Evolutionary conservation across 2,113 vertebrate genomes (phyloP), one percentile per base, ranked within the genome.

Genomic region (Trochalopteron elliotii): DNA sequence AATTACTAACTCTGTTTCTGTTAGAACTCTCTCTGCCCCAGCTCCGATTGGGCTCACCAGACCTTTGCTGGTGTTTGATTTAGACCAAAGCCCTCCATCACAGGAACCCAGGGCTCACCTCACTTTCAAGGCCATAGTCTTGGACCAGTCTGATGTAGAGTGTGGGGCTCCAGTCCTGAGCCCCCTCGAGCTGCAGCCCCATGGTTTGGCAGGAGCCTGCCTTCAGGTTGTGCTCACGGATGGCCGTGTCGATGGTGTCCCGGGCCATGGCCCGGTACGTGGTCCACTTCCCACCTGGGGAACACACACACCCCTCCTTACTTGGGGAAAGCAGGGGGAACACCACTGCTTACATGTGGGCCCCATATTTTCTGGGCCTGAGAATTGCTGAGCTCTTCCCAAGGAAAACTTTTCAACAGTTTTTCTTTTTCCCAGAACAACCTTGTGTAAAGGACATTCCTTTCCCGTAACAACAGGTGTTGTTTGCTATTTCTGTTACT

Each of bases 281-380:
- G 2, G 99, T 99, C 99, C 99, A 99, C 97, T 99, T 99, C 42
- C 99, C 99, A 69, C 99, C 99, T 99, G 91, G 9, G 91, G 55
- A 24, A 16, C 82, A 89, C 50, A 61, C 3, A 0, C 25, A 3
- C 22, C 17, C 35, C 13, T 7, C 11, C 7, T 56, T 2, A 44
- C 17, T 27, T 18, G 52, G 52, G 52, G n/a, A n/a, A n/a, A n/a
- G n/a, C n/a, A n/a, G n/a, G n/a, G n/a, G n/a, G 28, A 30, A 11
- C 28, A 18, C 6, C 28, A 19, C 44, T 44, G 19, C 7, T 44
- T 44, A 44, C 44, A 44, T 4, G 18, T 44, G 44, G 44, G 18
- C 8, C 18, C 19, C 7, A 9, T 44, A 44, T 44, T 19, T 44
- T 44, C 44, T 44, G 44, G 4, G 18, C 18, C 44, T 44, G 44